Conservation (phyloP, 2,888 invertebrate genomes). For the Steinernema scapterisci region DNA sequence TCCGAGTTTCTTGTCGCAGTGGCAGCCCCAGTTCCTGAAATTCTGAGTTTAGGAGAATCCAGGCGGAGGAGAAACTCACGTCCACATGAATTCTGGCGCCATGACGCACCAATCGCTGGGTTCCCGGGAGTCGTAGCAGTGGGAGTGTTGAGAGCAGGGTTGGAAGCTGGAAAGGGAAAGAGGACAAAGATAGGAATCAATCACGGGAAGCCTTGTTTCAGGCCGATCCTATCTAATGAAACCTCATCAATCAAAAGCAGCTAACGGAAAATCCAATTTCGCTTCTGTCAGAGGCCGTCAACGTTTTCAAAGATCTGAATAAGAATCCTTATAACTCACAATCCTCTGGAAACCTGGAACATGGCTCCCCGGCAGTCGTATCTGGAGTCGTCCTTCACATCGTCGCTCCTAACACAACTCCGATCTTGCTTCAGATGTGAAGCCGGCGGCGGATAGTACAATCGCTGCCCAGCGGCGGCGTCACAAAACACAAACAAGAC, state of each 20-base stretch:
- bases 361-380: slow-evolving; percentile 38
- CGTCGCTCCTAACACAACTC: slow-evolving; percentile 26
- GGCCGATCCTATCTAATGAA: too few relatives aligned
- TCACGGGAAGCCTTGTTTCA: too few relatives aligned
- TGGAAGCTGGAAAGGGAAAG: slow-evolving; percentile 36
- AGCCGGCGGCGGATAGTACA: slow-evolving; percentile 33
- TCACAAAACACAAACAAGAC: not conserved
- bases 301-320: too few relatives aligned
- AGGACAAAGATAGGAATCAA: too few relatives aligned
- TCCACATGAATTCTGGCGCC: slow-evolving; percentile 36
- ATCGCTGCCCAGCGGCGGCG: slow-evolving; percentile 1
- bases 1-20: slow-evolving; percentile 40
- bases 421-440: slow-evolving; percentile 19
- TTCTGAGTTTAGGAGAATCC: too few relatives aligned
- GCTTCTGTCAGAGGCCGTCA: too few relatives aligned
- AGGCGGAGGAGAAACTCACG: slow-evolving; percentile 29
- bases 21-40: slow-evolving; percentile 42
- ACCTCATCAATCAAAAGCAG: too few relatives aligned
- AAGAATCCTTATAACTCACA: too few relatives aligned
- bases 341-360: slow-evolving; percentile 38
- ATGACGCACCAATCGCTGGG: slow-evolving; percentile 42
- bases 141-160: slow-evolving; percentile 35
- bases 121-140: slow-evolving; percentile 40
- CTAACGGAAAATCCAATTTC: too few relatives aligned
- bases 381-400: slow-evolving; percentile 29